Evolutionary conservation across 2,113 vertebrate genomes (phyloP).

Genomic region (Ageneiosus marmoratus): DNA sequence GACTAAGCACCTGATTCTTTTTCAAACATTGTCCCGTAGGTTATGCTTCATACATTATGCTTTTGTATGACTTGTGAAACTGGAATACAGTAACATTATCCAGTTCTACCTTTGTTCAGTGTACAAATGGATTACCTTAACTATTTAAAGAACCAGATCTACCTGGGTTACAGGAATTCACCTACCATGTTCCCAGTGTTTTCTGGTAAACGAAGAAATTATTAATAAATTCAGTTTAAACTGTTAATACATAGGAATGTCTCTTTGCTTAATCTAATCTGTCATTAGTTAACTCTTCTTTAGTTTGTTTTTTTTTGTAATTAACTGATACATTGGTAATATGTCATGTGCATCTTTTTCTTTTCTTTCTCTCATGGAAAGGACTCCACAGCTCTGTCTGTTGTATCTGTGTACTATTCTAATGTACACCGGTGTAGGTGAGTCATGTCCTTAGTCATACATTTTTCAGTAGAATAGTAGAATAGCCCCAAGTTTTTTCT

Average conservation of each 20-base stretch:
- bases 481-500: too few relatives aligned
- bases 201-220: background rate
- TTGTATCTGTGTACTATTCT: conserved; percentile 57
- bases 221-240: background rate
- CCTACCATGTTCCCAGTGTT: background rate
- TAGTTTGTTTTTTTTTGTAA: background rate
- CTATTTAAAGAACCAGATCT: background rate
- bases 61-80: background rate
- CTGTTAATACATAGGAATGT: background rate
- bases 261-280: background rate
- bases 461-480: too few relatives aligned
- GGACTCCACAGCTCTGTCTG: conserved; percentile 62
- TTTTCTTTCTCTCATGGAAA: conserved; percentile 39
- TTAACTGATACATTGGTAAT: background rate
- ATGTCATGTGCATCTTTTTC: background rate
- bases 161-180: background rate
- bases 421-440: conserved; percentile 63
- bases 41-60: background rate
- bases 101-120: background rate
- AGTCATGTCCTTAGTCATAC: conserved; percentile 18
- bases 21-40: background rate
- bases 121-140: background rate
- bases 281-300: background rate
- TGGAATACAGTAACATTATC: conserved; percentile 7
- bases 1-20: background rate